phyloP scores from a whole-genome alignment of 2,113 vertebrate genomes.

The Boleophthalmus pectinirostris region DNA sequence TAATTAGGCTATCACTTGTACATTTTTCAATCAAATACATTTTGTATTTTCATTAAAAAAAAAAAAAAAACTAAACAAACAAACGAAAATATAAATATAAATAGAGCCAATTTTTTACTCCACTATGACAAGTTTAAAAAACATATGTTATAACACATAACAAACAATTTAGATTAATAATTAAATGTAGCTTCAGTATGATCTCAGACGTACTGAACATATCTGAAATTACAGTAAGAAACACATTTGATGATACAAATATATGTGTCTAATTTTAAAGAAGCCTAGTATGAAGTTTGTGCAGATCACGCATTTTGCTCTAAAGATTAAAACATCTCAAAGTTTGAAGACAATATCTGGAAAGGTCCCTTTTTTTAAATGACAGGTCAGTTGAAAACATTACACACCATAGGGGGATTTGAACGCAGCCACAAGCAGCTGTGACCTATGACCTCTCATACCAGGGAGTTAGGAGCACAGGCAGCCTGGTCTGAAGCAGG shows the following conservation, averaged over 20 bases:
- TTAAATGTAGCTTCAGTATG: too few relatives aligned
- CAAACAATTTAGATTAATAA: too few relatives aligned
- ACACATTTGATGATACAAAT: too few relatives aligned
- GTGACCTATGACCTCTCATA: conserved; percentile 75
- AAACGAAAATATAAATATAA: too few relatives aligned
- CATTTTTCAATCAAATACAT: not conserved
- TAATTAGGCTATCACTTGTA: conserved; percentile 8
- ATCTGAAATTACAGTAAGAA: not conserved
- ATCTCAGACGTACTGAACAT: too few relatives aligned
- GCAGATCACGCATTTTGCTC: conserved; percentile 4
- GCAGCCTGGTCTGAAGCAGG: conserved; percentile 30
- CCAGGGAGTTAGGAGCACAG: conserved; percentile 61
- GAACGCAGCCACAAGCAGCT: conserved; percentile 64
- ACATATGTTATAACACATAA: too few relatives aligned
- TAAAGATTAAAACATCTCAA: conserved; percentile 37
- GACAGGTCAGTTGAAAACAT: conserved; percentile 57
- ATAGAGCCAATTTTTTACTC: too few relatives aligned
- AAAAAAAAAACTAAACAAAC: too few relatives aligned
- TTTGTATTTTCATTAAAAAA: too few relatives aligned
- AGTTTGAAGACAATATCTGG: conserved; percentile 39
- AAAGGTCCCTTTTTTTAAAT: conserved; percentile 34
- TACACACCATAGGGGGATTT: conserved; percentile 68
- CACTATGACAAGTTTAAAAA: too few relatives aligned
- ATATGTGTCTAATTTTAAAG: too few relatives aligned
- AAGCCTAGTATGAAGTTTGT: not conserved